These are phyloP conservation scores for Mesoclemmys tuberculata DNA, from an alignment of 2,113 vertebrate species.

Conservation along the genomic window DNA sequence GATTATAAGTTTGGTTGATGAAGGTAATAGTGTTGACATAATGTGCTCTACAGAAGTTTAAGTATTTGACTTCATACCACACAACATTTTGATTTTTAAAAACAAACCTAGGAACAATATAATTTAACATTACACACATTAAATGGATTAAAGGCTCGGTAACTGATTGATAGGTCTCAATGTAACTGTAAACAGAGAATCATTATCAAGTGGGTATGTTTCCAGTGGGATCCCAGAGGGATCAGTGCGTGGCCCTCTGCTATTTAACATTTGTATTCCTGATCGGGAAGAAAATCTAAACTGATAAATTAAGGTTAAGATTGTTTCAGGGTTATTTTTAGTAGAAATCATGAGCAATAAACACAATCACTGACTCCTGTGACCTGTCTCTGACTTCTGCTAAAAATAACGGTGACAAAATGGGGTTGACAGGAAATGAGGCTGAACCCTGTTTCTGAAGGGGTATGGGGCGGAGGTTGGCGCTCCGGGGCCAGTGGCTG, in stretches of 20 bases:
- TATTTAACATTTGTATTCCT: background rate
- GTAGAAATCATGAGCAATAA: too few relatives aligned
- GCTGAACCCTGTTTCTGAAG: too few relatives aligned
- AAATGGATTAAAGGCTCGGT: background rate
- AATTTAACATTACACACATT: background rate
- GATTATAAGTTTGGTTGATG: background rate
- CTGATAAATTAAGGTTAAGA: background rate
- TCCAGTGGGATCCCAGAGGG: background rate
- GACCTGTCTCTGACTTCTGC: too few relatives aligned
- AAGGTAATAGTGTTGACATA: background rate
- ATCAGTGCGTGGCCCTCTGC: background rate
- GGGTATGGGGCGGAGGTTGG: too few relatives aligned
- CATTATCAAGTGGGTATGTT: background rate
- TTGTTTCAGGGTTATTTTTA: too few relatives aligned
- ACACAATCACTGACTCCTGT: too few relatives aligned
- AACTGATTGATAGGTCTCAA: background rate
- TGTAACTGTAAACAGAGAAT: background rate
- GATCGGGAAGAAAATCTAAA: background rate
- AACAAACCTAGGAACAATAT: background rate
- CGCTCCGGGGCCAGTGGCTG: too few relatives aligned
- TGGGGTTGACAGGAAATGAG: too few relatives aligned
- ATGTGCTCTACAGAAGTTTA: too few relatives aligned
- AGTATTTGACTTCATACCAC: background rate
- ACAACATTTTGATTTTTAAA: background rate
- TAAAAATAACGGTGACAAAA: too few relatives aligned